Base-by-base conservation (phyloP, 1,140 invertebrate species). In the Lethrus apterus region DNA sequence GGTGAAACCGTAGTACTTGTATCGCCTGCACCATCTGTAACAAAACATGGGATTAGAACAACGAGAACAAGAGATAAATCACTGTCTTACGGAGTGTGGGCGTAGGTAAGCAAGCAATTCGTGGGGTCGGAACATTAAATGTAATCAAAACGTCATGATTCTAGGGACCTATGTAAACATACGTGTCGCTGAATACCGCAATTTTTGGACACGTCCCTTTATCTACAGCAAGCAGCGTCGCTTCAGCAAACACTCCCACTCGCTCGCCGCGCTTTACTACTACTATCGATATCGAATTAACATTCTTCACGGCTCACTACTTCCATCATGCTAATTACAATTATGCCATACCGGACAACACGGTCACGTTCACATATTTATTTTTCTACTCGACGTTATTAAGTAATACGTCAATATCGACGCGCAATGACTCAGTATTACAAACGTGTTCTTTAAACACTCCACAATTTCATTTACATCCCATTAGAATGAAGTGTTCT, bases 11-110 rank as follows among this genome's bases (percentile, higher is more conserved):
- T 73, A 99, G 83, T 64, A 99, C 97, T 85, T 99, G 96, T 77
- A 99, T 99, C 70, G 96, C 93, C 82, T 99, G 96, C 69, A 99
- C 93, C 97, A 99, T 99, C 95, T 98, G 86, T 57, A 89, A 87
- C 63, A 65, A 73, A 72, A 79, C n/a, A n/a, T n/a, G n/a, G n/a
- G n/a, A n/a, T n/a, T n/a, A n/a, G n/a, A n/a, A n/a, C n/a, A n/a
- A n/a, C n/a, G n/a, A n/a, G n/a, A n/a, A n/a, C n/a, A n/a, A n/a
- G n/a, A 56, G 50, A 56, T 59, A 59, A 61, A 61, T 61, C 59
- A 61, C 55, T 55, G 59, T 50, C 54, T 61, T 61, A 57, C 59
- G 59, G 55, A 49, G n/a, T n/a, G n/a, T n/a, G n/a, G n/a, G n/a
- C n/a, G n/a, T n/a, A n/a, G 41, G n/a, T n/a, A n/a, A n/a, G n/a